Evolutionary conservation across 2,888 invertebrate species (phyloP).

Genomic region (Aproaerema taeniolella): DNA sequence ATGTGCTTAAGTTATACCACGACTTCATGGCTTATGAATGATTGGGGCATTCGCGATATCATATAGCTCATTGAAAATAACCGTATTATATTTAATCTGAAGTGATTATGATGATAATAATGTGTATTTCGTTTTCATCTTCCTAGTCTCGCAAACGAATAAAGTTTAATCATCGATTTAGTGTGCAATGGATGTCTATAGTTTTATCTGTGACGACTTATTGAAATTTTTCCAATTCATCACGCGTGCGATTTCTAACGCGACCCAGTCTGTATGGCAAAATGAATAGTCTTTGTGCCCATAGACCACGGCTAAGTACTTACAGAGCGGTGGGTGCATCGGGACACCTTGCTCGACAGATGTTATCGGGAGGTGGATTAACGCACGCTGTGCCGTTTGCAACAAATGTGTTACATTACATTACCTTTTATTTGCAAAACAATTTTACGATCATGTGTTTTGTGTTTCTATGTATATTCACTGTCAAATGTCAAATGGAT

Average conservation of each 20-base stretch:
- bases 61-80: too few species aligned
- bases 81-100: slow-evolving; percentile 16
- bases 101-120: not conserved
- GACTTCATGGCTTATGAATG: too few species aligned
- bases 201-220: not conserved
- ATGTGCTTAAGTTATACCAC: too few species aligned
- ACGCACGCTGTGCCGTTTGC: not conserved
- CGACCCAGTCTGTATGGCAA: slow-evolving; percentile 45
- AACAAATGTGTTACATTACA: too few species aligned
- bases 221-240: not conserved
- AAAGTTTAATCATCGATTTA: too few species aligned
- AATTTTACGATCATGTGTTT: too few species aligned
- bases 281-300: slow-evolving; percentile 36
- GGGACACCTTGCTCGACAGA: slow-evolving; percentile 69
- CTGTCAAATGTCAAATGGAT: too few species aligned
- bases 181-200: too few species aligned
- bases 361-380: slow-evolving; percentile 55
- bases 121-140: not conserved
- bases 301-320: too few species aligned
- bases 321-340: slow-evolving; percentile 11
- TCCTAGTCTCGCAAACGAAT: too few species aligned
- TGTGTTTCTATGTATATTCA: not conserved
- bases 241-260: slow-evolving; percentile 20
- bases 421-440: too few species aligned
- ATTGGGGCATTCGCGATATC: too few species aligned